Percentiles rank a stretch among this genome's conserved stretches.
Conservation (phyloP, 2,888 invertebrate species). For the Torymus texanus region DNA sequence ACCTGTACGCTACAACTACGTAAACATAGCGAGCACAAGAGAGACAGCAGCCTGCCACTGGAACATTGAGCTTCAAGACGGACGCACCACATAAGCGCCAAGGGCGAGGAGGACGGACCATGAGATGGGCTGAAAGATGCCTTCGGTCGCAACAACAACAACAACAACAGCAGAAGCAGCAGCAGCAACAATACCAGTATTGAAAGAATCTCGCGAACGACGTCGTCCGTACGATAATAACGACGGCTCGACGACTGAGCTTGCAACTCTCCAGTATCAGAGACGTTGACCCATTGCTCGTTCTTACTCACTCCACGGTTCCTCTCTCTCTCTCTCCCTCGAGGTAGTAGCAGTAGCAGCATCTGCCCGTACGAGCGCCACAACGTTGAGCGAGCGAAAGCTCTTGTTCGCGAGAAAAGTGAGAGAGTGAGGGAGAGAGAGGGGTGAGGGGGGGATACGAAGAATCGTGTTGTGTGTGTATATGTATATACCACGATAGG, state of each 20-base stretch:
- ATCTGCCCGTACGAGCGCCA: conserved; percentile 13
- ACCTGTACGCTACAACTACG: neutral
- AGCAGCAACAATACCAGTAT: no score
- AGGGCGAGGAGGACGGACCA: neutral
- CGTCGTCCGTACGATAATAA: no score
- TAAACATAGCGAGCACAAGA: conserved; percentile 1
- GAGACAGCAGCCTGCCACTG: neutral
- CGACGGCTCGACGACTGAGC: neutral
- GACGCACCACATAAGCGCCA: no score
- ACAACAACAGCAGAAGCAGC: neutral
- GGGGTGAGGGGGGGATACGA: neutral
- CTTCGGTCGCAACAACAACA: neutral
- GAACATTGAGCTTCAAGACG: no score
- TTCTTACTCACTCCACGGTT: neutral
- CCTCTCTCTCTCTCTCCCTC: conserved; percentile 47
- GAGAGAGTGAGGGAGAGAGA: conserved; percentile 16
- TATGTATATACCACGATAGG: no score
- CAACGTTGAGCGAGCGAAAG: neutral
- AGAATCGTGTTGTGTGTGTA: no score
- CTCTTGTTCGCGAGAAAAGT: conserved; percentile 2
- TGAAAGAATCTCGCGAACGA: no score
- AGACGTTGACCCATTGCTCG: conserved; percentile 34
- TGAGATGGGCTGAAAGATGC: conserved; percentile 41
- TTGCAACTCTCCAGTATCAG: neutral
- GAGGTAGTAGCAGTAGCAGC: conserved; percentile 35